phyloP scores from a whole-genome alignment of 2,113 vertebrate species.

The Syngnathus floridae region DNA sequence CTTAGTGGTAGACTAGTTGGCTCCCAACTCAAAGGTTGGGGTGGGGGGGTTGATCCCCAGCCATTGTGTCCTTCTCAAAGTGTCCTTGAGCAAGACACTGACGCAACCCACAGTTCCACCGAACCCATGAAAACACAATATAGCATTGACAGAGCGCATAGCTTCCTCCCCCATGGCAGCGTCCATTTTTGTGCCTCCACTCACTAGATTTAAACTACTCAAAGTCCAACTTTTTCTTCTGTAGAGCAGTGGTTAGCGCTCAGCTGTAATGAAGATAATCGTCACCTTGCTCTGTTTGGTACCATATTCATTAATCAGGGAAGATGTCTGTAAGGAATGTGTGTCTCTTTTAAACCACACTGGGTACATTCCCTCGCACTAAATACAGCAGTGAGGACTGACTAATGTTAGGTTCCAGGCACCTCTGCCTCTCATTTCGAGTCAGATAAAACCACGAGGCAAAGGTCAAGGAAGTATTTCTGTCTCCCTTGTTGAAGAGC shows the following conservation, averaged over 20 bases:
- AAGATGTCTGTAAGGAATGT: conserved; percentile 49
- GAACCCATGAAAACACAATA: no score
- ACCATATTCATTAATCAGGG: conserved; percentile 56
- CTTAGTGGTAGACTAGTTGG: no score
- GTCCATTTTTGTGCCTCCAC: background rate
- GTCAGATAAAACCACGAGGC: conserved; percentile 29
- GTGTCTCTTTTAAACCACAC: conserved; percentile 36
- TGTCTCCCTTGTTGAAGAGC: conserved; percentile 38
- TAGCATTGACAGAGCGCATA: no score
- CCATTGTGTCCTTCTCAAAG: no score
- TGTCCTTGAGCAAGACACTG: no score
- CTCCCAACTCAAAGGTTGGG: no score
- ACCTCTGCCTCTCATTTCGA: conserved; percentile 3
- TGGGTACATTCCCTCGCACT: conserved; percentile 26
- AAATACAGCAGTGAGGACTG: conserved; percentile 11
- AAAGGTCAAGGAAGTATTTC: conserved; percentile 47
- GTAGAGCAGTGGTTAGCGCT: conserved; percentile 35
- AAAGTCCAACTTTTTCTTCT: conserved; percentile 11
- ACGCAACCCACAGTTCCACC: no score
- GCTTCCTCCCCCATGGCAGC: background rate
- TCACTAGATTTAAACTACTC: background rate
- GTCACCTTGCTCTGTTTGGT: conserved; percentile 43
- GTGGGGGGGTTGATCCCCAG: no score
- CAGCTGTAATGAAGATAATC: conserved; percentile 39
- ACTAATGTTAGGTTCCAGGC: conserved; percentile 49